These are phyloP conservation scores for Frieseomelitta varia DNA, from an alignment of 1,140 invertebrate genomes.

Conservation along the genomic window DNA sequence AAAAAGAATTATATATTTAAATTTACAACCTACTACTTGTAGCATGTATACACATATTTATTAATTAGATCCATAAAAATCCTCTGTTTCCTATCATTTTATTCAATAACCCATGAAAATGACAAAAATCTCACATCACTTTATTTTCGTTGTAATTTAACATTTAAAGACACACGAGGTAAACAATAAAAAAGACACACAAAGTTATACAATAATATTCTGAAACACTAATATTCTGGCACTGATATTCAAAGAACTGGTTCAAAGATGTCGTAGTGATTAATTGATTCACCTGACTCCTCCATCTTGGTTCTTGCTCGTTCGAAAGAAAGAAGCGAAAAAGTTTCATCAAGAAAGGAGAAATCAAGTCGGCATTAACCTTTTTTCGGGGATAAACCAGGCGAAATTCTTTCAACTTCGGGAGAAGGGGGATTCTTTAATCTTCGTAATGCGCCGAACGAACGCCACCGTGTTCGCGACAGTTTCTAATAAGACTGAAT, in stretches of 20 bases:
- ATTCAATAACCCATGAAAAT: too few relatives aligned
- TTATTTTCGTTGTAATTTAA: too few relatives aligned
- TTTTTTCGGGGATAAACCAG: not conserved
- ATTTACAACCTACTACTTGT: too few relatives aligned
- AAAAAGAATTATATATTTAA: not conserved
- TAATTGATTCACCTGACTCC: not conserved
- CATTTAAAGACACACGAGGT: too few relatives aligned
- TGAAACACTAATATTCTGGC: too few relatives aligned
- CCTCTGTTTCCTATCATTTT: too few relatives aligned
- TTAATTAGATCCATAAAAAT: too few relatives aligned
- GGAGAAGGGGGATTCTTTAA: not conserved
- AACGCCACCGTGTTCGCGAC: not conserved
- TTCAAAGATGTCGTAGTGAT: not conserved
- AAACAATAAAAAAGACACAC: too few relatives aligned
- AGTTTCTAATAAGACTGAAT: constrained; percentile 4
- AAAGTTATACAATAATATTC: not conserved
- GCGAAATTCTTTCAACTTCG: not conserved
- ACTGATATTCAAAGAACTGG: not conserved
- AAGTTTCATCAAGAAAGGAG: not conserved
- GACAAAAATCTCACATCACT: too few relatives aligned
- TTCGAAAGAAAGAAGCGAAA: not conserved
- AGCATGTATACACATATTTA: too few relatives aligned
- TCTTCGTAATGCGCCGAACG: not conserved
- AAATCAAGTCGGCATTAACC: not conserved
- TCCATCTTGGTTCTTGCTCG: not conserved